phyloP scores from a whole-genome alignment of 2,888 invertebrate genomes.

The Drosophila demipolita region DNA sequence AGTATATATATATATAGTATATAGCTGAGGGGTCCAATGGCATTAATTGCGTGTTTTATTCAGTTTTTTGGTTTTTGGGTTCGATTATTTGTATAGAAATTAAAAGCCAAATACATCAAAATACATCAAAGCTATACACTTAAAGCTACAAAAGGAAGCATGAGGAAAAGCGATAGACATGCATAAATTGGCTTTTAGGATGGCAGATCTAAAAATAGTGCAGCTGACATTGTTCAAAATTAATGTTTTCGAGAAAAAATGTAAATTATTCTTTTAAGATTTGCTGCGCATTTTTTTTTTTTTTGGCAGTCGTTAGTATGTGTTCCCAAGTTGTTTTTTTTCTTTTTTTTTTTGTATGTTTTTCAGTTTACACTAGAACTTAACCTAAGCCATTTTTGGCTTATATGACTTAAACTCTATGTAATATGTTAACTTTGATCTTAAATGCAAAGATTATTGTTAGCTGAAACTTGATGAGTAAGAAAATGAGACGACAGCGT shows the following conservation, averaged over 20 bases:
- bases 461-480: slow-evolving; percentile 61
- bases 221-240: slow-evolving; percentile 15
- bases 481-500: slow-evolving; percentile 17
- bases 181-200: slow-evolving; percentile 48
- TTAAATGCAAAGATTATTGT: slow-evolving; percentile 68
- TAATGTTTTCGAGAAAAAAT: background rate
- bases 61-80: background rate
- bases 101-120: slow-evolving; percentile 32
- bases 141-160: slow-evolving; percentile 57
- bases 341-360: background rate
- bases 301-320: slow-evolving; percentile 53
- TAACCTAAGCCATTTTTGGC: slow-evolving; percentile 57
- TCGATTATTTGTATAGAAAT: slow-evolving; percentile 19
- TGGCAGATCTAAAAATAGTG: slow-evolving; percentile 23
- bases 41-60: slow-evolving; percentile 18
- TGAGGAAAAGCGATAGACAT: slow-evolving; percentile 48
- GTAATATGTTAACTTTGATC: slow-evolving; percentile 47
- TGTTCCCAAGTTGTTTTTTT: slow-evolving; percentile 67
- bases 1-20: slow-evolving; percentile 3
- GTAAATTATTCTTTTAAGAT: background rate
- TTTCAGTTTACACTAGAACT: slow-evolving; percentile 61
- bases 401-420: slow-evolving; percentile 56
- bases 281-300: slow-evolving; percentile 16
- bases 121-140: slow-evolving; percentile 48
- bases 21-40: slow-evolving; percentile 11